Conservation (phyloP, 2,888 invertebrate genomes). For the Drosophila robusta region DNA sequence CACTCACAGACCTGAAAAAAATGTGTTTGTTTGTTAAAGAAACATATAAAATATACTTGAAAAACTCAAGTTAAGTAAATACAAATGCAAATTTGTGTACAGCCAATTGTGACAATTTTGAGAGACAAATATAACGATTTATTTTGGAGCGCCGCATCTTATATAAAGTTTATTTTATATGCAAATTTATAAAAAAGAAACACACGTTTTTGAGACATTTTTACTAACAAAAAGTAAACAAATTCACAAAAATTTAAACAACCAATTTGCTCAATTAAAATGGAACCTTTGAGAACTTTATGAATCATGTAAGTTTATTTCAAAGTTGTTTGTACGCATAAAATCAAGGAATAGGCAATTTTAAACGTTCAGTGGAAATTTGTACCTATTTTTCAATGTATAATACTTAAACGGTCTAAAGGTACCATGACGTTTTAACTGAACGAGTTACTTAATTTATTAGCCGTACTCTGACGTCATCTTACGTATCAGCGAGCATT, state of each 20-base stretch:
- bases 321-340: not conserved
- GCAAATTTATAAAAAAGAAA: constrained; percentile 21
- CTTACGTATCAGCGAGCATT: constrained; percentile 33
- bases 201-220: constrained; percentile 43
- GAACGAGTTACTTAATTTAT: constrained; percentile 27
- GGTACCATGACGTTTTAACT: constrained; percentile 17
- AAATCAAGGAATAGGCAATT: too few relatives aligned
- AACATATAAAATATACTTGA: constrained; percentile 18
- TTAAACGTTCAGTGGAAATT: too few relatives aligned
- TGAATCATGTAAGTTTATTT: constrained; percentile 47
- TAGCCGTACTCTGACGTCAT: constrained; percentile 55
- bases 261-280: constrained; percentile 32
- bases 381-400: too few relatives aligned
- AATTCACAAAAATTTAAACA: constrained; percentile 4
- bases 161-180: constrained; percentile 28
- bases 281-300: constrained; percentile 30
- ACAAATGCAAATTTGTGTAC: constrained; percentile 22
- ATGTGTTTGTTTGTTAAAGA: constrained; percentile 53
- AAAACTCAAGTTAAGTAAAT: constrained; percentile 13
- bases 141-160: constrained; percentile 9
- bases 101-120: constrained; percentile 27
- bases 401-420: not conserved
- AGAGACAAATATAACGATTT: constrained; percentile 39
- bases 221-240: not conserved
- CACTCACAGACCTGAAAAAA: constrained; percentile 21